Base-by-base conservation (phyloP, 2,797 vertebrate genomes). In the Helarctos malayanus region DNA sequence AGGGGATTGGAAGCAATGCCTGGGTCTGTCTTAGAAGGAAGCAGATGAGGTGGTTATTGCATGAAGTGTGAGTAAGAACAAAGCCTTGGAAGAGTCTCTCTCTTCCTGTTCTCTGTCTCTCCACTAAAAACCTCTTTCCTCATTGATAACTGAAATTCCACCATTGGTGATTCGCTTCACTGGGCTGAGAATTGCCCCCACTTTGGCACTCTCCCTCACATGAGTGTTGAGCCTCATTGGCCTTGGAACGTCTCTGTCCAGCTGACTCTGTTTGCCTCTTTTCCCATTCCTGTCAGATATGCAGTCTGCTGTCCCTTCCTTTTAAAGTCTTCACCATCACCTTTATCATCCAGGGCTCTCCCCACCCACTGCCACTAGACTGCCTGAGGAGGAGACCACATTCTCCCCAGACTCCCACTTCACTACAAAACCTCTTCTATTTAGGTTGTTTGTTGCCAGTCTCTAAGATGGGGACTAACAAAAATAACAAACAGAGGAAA, bases 321-420 rank as follows among this genome's bases (percentile, higher is more conserved):
- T 73, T 69, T 41, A 27, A n/a, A 71, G 19, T 21, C 16, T 11
- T 12, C 38, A 4, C 7, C 10, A 0, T 27, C 19, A 3, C 12
- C 56, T 11, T 32, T 18, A 14, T 59, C 49, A 19, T n/a, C 38
- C 12, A 38, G n/a, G 54, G 69, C 3, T 49, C 29, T 61, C 27
- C 45, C 38, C 15, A 32, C 5, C 59, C 21, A 12, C 13, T 0
- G 7, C 0, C 1, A 1, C 9, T 27, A 21, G 71, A 59, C 45
- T 5, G 1, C 35, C 65, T 3, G 21, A 56, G 49, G 52, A 68
- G 13, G 25, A 27, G 12, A 29, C 32, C 13, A 23, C 13, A 0
- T 88, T 57, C n/a, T 78, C 21, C 25, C 25, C 16, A 29, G 52
- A 25, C n/a, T 41, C 59, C 56, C 56, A 15, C 63, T 78, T 87